Base-by-base conservation (phyloP, 2,797 vertebrate genomes). In the Melanotaenia parkinsoni region DNA sequence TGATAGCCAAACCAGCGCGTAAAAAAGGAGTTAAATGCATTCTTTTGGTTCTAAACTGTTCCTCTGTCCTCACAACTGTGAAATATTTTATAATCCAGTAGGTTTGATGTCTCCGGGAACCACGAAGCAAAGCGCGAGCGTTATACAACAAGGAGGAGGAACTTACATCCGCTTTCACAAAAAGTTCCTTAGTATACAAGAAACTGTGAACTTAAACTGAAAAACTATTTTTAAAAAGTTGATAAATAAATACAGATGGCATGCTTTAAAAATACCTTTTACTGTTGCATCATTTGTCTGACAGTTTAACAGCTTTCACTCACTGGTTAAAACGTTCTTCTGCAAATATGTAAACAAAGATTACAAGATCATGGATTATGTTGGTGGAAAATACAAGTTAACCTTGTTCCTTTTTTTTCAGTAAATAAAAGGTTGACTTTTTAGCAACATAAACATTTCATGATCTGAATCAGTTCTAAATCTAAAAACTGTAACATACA, bases 111-210 rank as follows among this genome's bases (percentile, higher is more conserved):
- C 53, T 13, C 4, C 13, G 3, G 24, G 5, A 9, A n/a, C 32
- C 43, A 20, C 18, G 6, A 45, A 32, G 26, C 2, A 54, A 32
- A 22, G 13, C 24, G 38, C 37, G 24, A 2, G 12, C 24, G 26
- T 22, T 2, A 24, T 51, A 5, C 37, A 5, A 6, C 11, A 5
- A 20, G 20, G 53, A 14, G 20, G 53, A 14, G 30, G 18, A 30
- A 20, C 14, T 0, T 0, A 3, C 60, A 77, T 86, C 81, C 81
- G 57, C 33, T 0, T 2, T 16, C 20, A 88, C 79, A 87, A 82
- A 87, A 82, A 86, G 76, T 63, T 0, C 4, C 10, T 18, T 0
- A 9, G 1, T 1, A 11, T 12, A 1, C n/a, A 32, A 14, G 5
- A 12, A n/a, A 22, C 16, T 20, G n/a, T 14, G 3, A 24, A 51